Evolutionary conservation across 1,140 invertebrate species (phyloP).

Genomic region (Pemphigus obesinymphae): DNA sequence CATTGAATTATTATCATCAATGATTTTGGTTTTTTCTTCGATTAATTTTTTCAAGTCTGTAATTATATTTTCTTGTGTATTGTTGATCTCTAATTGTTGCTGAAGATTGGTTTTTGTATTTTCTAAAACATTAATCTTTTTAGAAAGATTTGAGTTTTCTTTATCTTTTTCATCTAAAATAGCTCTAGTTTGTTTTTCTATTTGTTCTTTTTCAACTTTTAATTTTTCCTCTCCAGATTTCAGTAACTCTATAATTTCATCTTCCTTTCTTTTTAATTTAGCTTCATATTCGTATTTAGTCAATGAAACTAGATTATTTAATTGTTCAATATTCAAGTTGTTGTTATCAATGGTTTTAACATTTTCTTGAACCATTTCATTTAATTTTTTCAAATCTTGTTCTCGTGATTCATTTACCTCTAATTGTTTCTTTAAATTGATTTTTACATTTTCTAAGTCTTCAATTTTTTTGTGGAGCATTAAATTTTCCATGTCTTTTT

Average conservation of each 20-base stretch:
- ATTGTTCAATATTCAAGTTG: neutral
- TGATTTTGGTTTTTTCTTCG: neutral
- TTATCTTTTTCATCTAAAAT: conserved; percentile 6
- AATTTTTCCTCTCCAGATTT: neutral
- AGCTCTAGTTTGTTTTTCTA: neutral
- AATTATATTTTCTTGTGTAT: neutral
- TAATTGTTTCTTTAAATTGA: neutral
- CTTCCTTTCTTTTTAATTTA: neutral
- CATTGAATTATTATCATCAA: neutral
- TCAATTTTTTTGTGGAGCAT: neutral
- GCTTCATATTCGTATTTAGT: neutral
- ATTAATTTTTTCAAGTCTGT: neutral
- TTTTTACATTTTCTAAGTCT: neutral
- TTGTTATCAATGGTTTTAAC: neutral
- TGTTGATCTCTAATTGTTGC: neutral
- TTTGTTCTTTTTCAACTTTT: neutral
- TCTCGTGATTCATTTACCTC: neutral
- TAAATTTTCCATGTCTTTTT: neutral
- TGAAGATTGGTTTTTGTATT: neutral
- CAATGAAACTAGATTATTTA: neutral
- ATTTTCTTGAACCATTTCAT: neutral
- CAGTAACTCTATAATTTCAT: neutral
- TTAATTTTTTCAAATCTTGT: neutral
- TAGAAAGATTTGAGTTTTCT: neutral
- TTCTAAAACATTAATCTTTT: neutral